These are phyloP conservation scores for Caenorhabditis angaria DNA, from an alignment of 2,888 invertebrate genomes.

Conservation along the genomic window DNA sequence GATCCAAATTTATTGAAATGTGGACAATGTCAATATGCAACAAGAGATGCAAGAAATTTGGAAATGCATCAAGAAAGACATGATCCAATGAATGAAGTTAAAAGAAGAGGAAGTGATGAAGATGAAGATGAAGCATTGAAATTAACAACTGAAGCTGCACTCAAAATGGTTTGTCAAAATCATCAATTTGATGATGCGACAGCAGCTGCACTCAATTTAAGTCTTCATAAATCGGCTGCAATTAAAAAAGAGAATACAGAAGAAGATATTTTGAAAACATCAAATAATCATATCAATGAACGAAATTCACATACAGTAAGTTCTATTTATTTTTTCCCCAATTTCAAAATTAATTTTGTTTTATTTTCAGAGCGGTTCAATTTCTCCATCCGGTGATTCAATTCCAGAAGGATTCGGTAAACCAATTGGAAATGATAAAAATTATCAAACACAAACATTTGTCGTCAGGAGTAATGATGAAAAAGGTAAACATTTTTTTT, in stretches of 20 bases:
- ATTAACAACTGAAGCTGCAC: slow-evolving; percentile 58
- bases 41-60: slow-evolving; percentile 47
- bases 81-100: slow-evolving; percentile 53
- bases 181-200: slow-evolving; percentile 26
- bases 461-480: slow-evolving; percentile 51
- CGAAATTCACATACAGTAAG: slow-evolving; percentile 67
- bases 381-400: slow-evolving; percentile 63
- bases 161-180: slow-evolving; percentile 60
- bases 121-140: slow-evolving; percentile 60
- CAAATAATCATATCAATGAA: slow-evolving; percentile 41
- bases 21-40: slow-evolving; percentile 49
- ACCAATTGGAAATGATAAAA: slow-evolving; percentile 40
- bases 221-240: slow-evolving; percentile 34
- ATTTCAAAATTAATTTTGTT: neutral
- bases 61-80: slow-evolving; percentile 59
- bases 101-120: slow-evolving; percentile 17
- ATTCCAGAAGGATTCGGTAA: slow-evolving; percentile 61
- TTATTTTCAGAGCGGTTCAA: slow-evolving; percentile 64
- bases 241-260: slow-evolving; percentile 39
- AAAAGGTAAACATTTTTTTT: slow-evolving; percentile 19
- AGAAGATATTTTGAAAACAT: slow-evolving; percentile 34
- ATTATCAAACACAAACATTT: slow-evolving; percentile 56
- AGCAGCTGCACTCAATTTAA: slow-evolving; percentile 38
- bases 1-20: slow-evolving; percentile 30
- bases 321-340: neutral